A percentile compares a stretch with the other conserved stretches of the same genome.
phyloP scores from a whole-genome alignment of 2,888 invertebrate species.

The Meiosimyza platycephala region DNA sequence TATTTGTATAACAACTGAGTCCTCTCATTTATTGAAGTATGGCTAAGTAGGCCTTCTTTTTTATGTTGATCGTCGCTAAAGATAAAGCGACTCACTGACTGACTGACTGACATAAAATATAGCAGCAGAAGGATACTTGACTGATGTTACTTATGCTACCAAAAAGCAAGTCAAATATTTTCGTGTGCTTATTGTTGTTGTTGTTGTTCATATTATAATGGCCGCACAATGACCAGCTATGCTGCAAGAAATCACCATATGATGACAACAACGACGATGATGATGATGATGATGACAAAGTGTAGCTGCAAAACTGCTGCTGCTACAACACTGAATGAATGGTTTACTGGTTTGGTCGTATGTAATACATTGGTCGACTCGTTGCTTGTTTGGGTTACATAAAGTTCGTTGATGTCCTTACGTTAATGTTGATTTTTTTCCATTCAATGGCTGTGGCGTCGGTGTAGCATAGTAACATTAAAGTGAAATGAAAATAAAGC shows the following conservation, averaged over 20 bases:
- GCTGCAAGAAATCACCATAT: conserved; percentile 38
- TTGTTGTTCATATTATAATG: conserved; percentile 24
- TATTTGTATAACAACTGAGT: too few species aligned
- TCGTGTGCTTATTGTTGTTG: not conserved
- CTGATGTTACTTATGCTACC: too few species aligned
- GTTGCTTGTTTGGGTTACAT: not conserved
- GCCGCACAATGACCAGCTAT: conserved; percentile 26
- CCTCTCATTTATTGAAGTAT: too few species aligned
- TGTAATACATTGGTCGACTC: not conserved
- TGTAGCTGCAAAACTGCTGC: conserved; percentile 22
- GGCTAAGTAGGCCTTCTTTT: too few species aligned
- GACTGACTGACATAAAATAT: too few species aligned
- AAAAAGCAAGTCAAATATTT: not conserved
- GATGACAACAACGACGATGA: conserved; percentile 4
- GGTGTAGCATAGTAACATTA: not conserved
- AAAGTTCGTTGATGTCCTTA: conserved; percentile 22
- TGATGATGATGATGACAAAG: conserved; percentile 24
- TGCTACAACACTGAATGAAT: not conserved
- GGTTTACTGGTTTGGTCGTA: not conserved
- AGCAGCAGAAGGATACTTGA: too few species aligned
- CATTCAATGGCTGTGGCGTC: conserved; percentile 6
- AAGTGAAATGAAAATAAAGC: not conserved
- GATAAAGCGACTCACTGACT: too few species aligned
- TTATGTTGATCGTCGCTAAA: too few species aligned
- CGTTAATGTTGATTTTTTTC: conserved; percentile 20